Base-by-base conservation (phyloP, 2,797 vertebrate species). In the Alcedo atthis region DNA sequence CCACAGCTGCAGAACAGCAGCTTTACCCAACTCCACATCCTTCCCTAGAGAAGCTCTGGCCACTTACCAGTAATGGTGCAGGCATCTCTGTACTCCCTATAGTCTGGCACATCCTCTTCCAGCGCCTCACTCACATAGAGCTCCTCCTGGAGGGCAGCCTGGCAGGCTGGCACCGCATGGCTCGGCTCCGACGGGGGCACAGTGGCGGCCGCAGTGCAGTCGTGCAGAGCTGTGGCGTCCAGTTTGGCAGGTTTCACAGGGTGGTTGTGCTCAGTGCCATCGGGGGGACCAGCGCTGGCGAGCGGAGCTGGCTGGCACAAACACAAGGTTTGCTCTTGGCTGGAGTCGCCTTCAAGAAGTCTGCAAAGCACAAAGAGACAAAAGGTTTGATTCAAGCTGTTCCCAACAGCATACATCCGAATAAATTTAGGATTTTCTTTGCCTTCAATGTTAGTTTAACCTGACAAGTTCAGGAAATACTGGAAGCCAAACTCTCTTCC, bases 61-160 rank as follows among this genome's bases (percentile, higher is more conserved):
- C n/a, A 51, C 94, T 14, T 95, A 99, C 99, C 99, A 64, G 99
- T 99, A 97, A 99, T 99, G 97, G 99, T 99, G 98, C 98, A 98
- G 94, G 99, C 99, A 99, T 99, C 99, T 97, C 98, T 98, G 98
- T 97, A 98, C 96, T 94, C 95, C 75, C 97, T 94, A 95, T 81
- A 97, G 94, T 96, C 94, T 96, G 97, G 95, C 55, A 88, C 97
- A 93, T 97, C 97, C 89, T 97, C 97, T 61, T 84, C 95, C 92
- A 97, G 97, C 21, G 98, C 98, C 90, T 99, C 98, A n/a, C 98
- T 98, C 92, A 99, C 98, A 97, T 99, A 99, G 94, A 98, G 98
- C 79, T 98, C 98, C 92, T 98, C 98, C 3, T 96, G 94, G 90
- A 95, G 66, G 97, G 94, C 97, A 22, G 97, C 93, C 95, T 96